Percentiles rank a stretch among this genome's conserved stretches.
Evolutionary conservation across 2,888 invertebrate genomes (phyloP).

Genomic region (Cristatella mucedo): DNA sequence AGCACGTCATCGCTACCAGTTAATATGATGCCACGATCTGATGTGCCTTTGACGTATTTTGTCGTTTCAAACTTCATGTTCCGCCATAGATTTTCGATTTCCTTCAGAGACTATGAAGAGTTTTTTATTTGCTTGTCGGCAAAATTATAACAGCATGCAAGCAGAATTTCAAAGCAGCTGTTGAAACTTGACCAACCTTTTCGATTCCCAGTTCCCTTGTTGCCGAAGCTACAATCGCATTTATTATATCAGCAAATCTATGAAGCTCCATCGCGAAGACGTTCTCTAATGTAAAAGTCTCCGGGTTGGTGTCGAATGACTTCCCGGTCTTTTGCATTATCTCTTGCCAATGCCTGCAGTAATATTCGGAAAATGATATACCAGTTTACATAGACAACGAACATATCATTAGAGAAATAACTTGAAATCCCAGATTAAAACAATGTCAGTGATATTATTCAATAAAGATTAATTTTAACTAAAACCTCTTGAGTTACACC

Average conservation of each 20-base stretch:
- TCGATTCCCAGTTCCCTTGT: conserved; percentile 12
- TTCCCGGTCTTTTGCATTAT: conserved; percentile 12
- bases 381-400: too few species aligned
- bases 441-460: too few species aligned
- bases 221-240: conserved; percentile 11
- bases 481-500: too few species aligned
- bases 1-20: conserved; percentile 10
- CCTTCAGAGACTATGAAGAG: too few species aligned
- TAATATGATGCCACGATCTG: conserved; percentile 8
- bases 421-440: too few species aligned
- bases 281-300: conserved; percentile 12
- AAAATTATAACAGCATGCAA: not conserved
- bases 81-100: conserved; percentile 12
- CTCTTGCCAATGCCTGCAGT: conserved; percentile 11
- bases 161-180: not conserved
- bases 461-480: too few species aligned
- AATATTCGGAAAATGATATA: too few species aligned
- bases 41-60: conserved; percentile 3
- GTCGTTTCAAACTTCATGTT: not conserved
- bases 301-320: conserved; percentile 13
- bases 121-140: too few species aligned
- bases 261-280: conserved; percentile 13
- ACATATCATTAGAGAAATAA: too few species aligned
- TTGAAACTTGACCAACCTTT: not conserved
- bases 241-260: conserved; percentile 10